phyloP scores from a whole-genome alignment of 2,888 invertebrate genomes.

The Platynereis dumerilii region DNA sequence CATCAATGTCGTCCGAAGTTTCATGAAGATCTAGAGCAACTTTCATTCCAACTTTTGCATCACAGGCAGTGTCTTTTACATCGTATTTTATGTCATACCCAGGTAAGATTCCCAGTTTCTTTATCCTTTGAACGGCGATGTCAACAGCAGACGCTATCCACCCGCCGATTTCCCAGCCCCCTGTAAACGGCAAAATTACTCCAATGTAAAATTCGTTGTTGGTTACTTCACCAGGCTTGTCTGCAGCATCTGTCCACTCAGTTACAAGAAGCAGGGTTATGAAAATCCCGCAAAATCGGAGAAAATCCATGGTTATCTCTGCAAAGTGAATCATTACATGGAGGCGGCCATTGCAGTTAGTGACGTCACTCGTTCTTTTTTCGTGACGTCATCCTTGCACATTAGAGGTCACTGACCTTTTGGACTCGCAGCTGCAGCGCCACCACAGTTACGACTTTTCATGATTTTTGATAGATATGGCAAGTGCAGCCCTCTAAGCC shows the following conservation, averaged over 20 bases:
- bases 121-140: neutral
- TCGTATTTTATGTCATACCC: neutral
- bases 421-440: no score
- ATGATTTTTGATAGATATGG: no score
- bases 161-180: neutral
- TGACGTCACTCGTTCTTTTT: no score
- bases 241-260: neutral
- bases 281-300: no score
- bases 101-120: neutral
- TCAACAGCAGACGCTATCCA: neutral
- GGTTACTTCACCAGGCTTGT: neutral
- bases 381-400: no score
- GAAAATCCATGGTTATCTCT: no score
- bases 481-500: no score
- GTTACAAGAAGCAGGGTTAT: neutral
- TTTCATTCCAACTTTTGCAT: neutral
- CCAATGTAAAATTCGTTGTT: slow-evolving; percentile 2
- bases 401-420: no score
- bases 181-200: neutral
- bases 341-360: no score
- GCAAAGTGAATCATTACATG: no score
- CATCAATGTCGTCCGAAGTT: neutral
- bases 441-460: no score
- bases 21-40: neutral
- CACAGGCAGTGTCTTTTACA: neutral